Evolutionary conservation across 2,113 vertebrate genomes (phyloP).

Genomic region (Megaceryle torquata): DNA sequence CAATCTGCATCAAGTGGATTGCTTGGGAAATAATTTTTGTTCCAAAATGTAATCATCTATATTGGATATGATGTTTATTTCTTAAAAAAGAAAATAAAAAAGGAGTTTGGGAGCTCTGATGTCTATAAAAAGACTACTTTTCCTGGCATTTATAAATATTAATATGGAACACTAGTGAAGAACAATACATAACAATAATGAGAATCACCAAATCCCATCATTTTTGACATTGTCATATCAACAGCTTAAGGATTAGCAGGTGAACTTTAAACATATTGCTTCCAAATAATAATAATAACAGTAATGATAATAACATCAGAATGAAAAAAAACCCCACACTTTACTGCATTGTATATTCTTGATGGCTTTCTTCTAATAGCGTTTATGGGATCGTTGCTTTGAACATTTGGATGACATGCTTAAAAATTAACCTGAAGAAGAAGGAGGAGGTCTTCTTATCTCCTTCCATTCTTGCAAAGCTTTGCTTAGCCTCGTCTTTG

Average conservation of each 20-base stretch:
- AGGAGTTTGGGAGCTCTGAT: conserved; percentile 61
- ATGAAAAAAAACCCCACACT: neutral
- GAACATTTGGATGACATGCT: conserved; percentile 32
- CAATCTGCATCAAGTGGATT: conserved; percentile 62
- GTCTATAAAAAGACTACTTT: conserved; percentile 73
- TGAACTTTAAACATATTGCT: conserved; percentile 84
- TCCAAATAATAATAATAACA: conserved; percentile 67
- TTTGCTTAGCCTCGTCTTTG: conserved; percentile 66
- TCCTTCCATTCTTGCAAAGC: conserved; percentile 54
- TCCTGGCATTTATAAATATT: conserved; percentile 81
- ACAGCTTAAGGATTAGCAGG: conserved; percentile 84
- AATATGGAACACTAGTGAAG: conserved; percentile 72
- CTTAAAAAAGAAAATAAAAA: conserved; percentile 73
- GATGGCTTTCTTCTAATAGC: conserved; percentile 52
- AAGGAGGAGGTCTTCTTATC: conserved; percentile 61
- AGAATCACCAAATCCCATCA: conserved; percentile 82
- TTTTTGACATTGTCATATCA: conserved; percentile 79
- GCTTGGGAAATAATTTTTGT: conserved; percentile 68
- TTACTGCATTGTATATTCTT: conserved; percentile 52
- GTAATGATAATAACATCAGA: conserved; percentile 69
- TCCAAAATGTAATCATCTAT: conserved; percentile 79
- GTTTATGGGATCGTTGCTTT: conserved; percentile 60
- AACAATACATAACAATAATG: conserved; percentile 84
- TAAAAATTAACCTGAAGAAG: conserved; percentile 63
- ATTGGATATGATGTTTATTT: conserved; percentile 69